These are phyloP conservation scores for Verasper variegatus DNA, from an alignment of 2,113 vertebrate species.

Conservation along the genomic window DNA sequence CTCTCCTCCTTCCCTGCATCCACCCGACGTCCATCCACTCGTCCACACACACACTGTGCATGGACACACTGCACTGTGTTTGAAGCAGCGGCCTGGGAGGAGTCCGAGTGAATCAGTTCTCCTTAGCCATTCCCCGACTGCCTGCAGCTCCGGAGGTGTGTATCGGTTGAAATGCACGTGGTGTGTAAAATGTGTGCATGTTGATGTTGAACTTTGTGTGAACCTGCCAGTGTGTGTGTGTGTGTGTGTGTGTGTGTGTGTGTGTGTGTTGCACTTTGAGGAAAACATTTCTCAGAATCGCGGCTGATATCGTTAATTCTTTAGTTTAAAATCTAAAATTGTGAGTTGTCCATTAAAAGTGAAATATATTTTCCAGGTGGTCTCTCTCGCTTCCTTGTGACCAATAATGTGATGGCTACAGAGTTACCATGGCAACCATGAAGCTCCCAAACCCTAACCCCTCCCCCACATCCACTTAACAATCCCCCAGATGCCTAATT, in stretches of 20 bases:
- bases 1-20: neutral
- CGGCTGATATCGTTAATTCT: neutral
- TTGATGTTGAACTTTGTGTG: slow-evolving; percentile 38
- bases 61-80: too few relatives aligned
- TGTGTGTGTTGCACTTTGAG: neutral
- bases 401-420: slow-evolving; percentile 13
- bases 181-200: neutral
- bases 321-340: neutral
- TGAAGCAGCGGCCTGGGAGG: too few relatives aligned
- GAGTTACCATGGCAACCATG: slow-evolving; percentile 40
- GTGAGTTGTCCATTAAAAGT: neutral
- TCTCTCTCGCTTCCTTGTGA: neutral
- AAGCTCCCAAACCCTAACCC: slow-evolving; percentile 3
- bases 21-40: neutral
- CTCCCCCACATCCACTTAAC: slow-evolving; percentile 57
- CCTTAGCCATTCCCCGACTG: neutral
- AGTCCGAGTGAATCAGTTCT: neutral
- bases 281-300: neutral
- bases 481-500: slow-evolving; percentile 82
- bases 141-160: slow-evolving; percentile 16
- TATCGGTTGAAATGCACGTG: neutral
- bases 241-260: neutral
- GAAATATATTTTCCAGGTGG: neutral
- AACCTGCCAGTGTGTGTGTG: slow-evolving; percentile 9
- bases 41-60: neutral